Evolutionary conservation across 2,888 invertebrate species (phyloP), one percentile per base, ranked within the genome.

Genomic region (Theretra japonica): DNA sequence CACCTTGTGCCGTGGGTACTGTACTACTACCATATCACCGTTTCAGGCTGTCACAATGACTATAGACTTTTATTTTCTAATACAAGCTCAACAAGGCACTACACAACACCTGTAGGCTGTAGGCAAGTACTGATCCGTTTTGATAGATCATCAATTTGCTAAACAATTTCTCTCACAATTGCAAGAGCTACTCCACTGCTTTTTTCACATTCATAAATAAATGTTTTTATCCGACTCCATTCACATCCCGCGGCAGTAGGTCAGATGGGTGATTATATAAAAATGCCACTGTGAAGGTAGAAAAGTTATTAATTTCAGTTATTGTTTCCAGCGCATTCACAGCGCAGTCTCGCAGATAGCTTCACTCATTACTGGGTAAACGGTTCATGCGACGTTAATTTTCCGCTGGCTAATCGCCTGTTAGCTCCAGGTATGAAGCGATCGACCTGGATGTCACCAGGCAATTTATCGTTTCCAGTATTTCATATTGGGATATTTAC

Each of bases 401-500:
- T 82, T 81, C 82, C 82, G 79, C 79, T 72, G 74, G 76, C 75
- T 83, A 82, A 79, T 78, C 81, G 75, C 73, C 72, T 65, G 74
- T 74, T 76, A 72, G 68, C 73, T 71, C 68, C 68, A 73, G 59
- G 48, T 69, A 70, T 21, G 17, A 70, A 72, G 65, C 57, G 48
- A 72, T 72, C 19, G 57, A 23, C 25, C 56, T 70, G 30, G 21
- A 69, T 28, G 62, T 21, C 56, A 30, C 17, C 30, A 41, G 28
- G 5, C 53, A 59, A 72, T 68, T 72, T 33, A 53, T 25, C 53
- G 62, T 56, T 70, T 73, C 70, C 53, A 70, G 59, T 72, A 25
- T 41, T 71, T 23, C 41, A 8, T 65, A 41, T 41, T 15, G 15
- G 41, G 41, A 15, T 41, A 41, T 41, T 41, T 41, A 41, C 41